A percentile compares a stretch with the other conserved stretches of the same genome.
Evolutionary conservation across 2,888 invertebrate species (phyloP).

Genomic region (Stratiomys singularior): DNA sequence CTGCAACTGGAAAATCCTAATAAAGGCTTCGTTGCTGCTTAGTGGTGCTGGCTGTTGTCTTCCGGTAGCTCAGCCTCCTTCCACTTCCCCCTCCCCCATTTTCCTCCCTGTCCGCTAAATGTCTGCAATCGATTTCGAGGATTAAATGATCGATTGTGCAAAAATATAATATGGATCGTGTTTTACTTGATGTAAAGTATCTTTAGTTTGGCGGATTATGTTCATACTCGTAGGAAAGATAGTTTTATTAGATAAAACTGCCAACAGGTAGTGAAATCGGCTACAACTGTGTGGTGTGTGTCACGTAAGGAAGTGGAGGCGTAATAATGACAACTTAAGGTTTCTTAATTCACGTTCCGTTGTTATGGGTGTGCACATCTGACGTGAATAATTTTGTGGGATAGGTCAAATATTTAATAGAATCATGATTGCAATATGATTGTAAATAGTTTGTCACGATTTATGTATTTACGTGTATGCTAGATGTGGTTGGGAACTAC

Average conservation of each 20-base stretch:
- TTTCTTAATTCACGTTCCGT: slow-evolving; percentile 1
- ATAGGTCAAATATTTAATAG: slow-evolving; percentile 14
- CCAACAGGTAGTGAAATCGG: too few relatives aligned
- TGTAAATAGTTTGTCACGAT: slow-evolving; percentile 3
- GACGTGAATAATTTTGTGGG: background rate
- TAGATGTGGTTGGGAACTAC: background rate
- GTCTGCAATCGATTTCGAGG: background rate
- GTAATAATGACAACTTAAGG: background rate
- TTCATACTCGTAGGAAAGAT: too few relatives aligned
- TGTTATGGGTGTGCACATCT: background rate
- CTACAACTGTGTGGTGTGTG: background rate
- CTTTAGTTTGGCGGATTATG: too few relatives aligned
- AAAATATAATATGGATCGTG: slow-evolving; percentile 4
- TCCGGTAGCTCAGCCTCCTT: too few relatives aligned
- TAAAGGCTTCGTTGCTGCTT: too few relatives aligned
- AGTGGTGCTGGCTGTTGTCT: too few relatives aligned
- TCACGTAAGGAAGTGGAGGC: slow-evolving; percentile 4
- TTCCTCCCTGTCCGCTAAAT: too few relatives aligned
- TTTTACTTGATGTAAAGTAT: slow-evolving; percentile 1
- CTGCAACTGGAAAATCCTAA: too few relatives aligned
- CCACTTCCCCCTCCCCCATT: too few relatives aligned
- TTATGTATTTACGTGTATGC: too few relatives aligned
- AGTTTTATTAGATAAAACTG: too few relatives aligned
- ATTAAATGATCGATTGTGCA: slow-evolving; percentile 13
- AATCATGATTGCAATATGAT: slow-evolving; percentile 6